Conservation (phyloP, 2,888 invertebrate genomes). For the Neria commutata region DNA sequence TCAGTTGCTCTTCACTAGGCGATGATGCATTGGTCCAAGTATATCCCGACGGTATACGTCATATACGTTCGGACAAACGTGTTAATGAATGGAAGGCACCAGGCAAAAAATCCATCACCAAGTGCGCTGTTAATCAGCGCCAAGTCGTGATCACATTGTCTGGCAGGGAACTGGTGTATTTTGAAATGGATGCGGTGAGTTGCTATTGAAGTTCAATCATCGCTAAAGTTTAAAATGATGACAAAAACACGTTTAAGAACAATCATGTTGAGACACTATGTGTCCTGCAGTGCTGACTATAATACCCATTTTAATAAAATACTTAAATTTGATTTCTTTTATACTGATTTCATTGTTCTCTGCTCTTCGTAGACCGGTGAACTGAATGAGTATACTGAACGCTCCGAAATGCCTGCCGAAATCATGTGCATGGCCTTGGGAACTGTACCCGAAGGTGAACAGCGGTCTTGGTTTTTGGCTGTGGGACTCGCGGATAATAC, state of each 20-base stretch:
- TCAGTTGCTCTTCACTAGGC: slow-evolving; percentile 97
- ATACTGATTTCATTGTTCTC: too few species aligned
- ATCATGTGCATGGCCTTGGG: slow-evolving; percentile 99
- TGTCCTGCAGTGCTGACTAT: slow-evolving; percentile 63
- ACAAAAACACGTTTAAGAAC: slow-evolving; percentile 58
- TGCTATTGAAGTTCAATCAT: slow-evolving; percentile 30
- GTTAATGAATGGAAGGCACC: slow-evolving; percentile 99
- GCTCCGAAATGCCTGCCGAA: slow-evolving; percentile 95
- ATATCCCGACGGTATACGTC: slow-evolving; percentile 98
- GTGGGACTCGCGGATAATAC: slow-evolving; percentile 96
- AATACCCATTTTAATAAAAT: too few species aligned
- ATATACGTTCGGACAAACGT: slow-evolving; percentile 96
- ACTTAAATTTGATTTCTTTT: neutral
- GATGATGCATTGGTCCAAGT: slow-evolving; percentile 98
- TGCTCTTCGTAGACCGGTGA: slow-evolving; percentile 82
- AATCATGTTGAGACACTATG: slow-evolving; percentile 61
- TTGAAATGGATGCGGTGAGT: slow-evolving; percentile 98
- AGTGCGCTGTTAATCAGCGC: slow-evolving; percentile 97
- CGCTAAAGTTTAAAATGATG: slow-evolving; percentile 50
- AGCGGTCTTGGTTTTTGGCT: slow-evolving; percentile 92
- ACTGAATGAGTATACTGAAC: slow-evolving; percentile 96
- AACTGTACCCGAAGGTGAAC: slow-evolving; percentile 93
- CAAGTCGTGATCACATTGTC: slow-evolving; percentile 98
- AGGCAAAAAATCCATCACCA: slow-evolving; percentile 94
- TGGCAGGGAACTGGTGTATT: slow-evolving; percentile 97